phyloP scores from a whole-genome alignment of 2,888 invertebrate species.

The Xestia ashworthii region DNA sequence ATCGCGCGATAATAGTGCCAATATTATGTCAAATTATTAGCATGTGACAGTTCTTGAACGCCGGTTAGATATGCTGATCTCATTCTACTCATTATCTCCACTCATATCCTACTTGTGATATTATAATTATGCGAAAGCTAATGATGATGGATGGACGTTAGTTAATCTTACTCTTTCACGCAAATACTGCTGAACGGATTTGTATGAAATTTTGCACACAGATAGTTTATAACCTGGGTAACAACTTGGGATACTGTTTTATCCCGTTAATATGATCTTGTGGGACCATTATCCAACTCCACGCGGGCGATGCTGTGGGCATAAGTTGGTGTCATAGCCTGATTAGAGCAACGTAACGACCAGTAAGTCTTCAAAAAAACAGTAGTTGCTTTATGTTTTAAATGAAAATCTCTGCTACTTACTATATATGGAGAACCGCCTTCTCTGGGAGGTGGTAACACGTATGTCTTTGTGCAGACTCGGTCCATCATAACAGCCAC shows the following conservation, averaged over 20 bases:
- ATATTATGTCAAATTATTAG: neutral
- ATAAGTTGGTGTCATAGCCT: neutral
- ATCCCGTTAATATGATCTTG: too few species aligned
- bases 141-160: too few species aligned
- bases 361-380: neutral
- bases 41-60: neutral
- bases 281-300: too few species aligned
- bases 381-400: neutral
- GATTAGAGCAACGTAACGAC: neutral
- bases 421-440: constrained; percentile 73
- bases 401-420: constrained; percentile 16
- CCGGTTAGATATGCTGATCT: neutral
- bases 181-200: too few species aligned
- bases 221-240: too few species aligned
- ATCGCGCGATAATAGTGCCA: neutral
- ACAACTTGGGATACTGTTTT: too few species aligned
- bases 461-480: constrained; percentile 82
- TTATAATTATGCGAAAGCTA: too few species aligned
- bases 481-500: constrained; percentile 83
- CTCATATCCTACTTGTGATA: neutral
- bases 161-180: too few species aligned
- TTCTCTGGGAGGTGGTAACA: constrained; percentile 74
- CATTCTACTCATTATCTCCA: neutral
- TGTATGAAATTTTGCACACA: too few species aligned
- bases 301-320: too few species aligned